Evolutionary conservation across 2,113 vertebrate genomes (phyloP).

Genomic region (Corvus cornix): DNA sequence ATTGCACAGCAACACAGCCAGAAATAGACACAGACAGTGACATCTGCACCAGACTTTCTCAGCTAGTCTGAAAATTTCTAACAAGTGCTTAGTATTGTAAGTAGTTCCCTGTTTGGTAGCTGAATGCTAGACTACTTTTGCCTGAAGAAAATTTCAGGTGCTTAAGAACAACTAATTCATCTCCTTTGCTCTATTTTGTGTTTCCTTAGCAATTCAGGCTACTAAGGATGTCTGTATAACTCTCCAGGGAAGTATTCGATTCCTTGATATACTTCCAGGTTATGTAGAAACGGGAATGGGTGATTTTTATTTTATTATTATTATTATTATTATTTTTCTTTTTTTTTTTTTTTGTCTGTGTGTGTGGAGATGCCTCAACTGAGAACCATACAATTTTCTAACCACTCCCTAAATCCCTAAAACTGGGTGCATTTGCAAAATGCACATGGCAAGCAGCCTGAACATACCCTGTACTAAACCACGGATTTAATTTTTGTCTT

Average conservation of each 20-base stretch:
- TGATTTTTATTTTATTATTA: too few relatives aligned
- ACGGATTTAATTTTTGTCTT: neutral
- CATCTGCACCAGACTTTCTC: conserved; percentile 3
- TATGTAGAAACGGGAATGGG: neutral
- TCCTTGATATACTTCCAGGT: neutral
- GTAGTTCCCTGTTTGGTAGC: neutral
- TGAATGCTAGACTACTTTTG: neutral
- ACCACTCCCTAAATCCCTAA: neutral
- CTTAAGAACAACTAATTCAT: neutral
- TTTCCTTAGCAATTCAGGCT: neutral
- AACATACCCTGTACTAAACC: neutral
- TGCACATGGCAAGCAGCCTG: neutral
- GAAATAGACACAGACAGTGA: conserved; percentile 10
- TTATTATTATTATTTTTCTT: too few relatives aligned
- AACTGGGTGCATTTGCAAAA: neutral
- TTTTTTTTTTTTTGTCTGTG: too few relatives aligned
- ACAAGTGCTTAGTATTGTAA: neutral
- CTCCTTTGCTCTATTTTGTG: neutral
- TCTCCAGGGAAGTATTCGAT: neutral
- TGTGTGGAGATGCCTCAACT: neutral
- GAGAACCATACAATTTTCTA: neutral
- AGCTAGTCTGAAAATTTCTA: neutral
- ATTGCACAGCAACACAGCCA: conserved; percentile 12
- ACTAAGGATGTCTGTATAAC: neutral
- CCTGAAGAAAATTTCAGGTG: neutral